Conservation (phyloP, 2,113 vertebrate species). For the Oostethus manadensis region DNA sequence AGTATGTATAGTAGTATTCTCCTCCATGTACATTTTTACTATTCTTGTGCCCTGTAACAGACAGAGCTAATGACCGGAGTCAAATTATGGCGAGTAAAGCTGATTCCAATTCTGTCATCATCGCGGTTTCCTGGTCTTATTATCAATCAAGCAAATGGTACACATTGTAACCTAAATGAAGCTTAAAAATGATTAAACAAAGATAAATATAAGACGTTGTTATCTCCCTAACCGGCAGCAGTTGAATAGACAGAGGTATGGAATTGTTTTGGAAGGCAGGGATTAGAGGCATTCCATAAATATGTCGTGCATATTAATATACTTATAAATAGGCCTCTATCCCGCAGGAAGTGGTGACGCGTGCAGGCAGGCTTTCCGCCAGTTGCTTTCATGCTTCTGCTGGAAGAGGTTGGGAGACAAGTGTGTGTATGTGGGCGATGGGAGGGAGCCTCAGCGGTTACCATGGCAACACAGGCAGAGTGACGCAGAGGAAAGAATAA, state of each 20-base stretch:
- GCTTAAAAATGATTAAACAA: too few relatives aligned
- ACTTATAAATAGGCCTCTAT: conserved; percentile 66
- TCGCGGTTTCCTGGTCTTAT: too few relatives aligned
- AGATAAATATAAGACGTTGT: too few relatives aligned
- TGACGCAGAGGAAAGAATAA: conserved; percentile 54
- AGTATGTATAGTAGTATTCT: too few relatives aligned
- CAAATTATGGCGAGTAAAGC: too few relatives aligned
- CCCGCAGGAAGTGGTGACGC: conserved; percentile 64
- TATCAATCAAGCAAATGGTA: too few relatives aligned
- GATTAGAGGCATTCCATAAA: conserved; percentile 47
- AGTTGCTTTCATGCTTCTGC: conserved; percentile 34
- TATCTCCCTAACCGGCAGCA: background rate
- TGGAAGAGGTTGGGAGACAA: conserved; percentile 29
- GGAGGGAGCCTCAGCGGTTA: conserved; percentile 52
- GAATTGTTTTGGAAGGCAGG: background rate
- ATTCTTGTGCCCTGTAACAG: too few relatives aligned
- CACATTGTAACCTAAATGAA: too few relatives aligned
- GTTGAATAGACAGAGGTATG: background rate
- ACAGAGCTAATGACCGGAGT: too few relatives aligned
- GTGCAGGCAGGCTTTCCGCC: conserved; percentile 44
- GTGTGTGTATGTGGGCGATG: conserved; percentile 10
- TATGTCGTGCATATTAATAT: conserved; percentile 48
- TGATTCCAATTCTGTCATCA: too few relatives aligned
- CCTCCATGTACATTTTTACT: too few relatives aligned
- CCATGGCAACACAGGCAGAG: conserved; percentile 65